Conservation (phyloP, 2,888 invertebrate species). For the Lobophora halterata region DNA sequence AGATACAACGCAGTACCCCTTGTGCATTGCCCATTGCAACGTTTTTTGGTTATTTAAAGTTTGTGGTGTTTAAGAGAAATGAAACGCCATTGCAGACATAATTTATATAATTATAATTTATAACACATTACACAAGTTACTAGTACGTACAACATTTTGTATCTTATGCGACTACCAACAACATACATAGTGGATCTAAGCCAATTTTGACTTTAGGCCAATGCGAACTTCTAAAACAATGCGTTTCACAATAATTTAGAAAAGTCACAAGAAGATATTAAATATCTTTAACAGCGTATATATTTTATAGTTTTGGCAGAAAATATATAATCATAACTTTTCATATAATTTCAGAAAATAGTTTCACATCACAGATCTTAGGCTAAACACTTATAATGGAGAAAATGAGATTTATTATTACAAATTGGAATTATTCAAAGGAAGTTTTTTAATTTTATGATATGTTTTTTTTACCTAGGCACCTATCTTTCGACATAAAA, state of each 20-base stretch:
- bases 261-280: slow-evolving; percentile 56
- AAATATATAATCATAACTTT: slow-evolving; percentile 51
- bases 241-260: slow-evolving; percentile 34
- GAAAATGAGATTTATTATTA: slow-evolving; percentile 36
- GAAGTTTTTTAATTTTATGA: slow-evolving; percentile 44
- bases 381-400: slow-evolving; percentile 44
- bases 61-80: too few species aligned
- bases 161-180: slow-evolving; percentile 44
- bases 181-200: slow-evolving; percentile 32
- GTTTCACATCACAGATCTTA: slow-evolving; percentile 58
- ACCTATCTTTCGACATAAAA: slow-evolving; percentile 47
- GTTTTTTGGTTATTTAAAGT: too few species aligned
- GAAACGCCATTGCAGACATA: slow-evolving; percentile 65
- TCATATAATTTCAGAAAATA: slow-evolving; percentile 62
- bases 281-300: slow-evolving; percentile 64
- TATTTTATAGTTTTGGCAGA: slow-evolving; percentile 48
- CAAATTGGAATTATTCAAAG: too few species aligned
- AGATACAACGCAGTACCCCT: too few species aligned
- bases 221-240: slow-evolving; percentile 30
- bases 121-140: slow-evolving; percentile 71
- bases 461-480: slow-evolving; percentile 66
- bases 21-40: too few species aligned
- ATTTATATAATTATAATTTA: slow-evolving; percentile 65
- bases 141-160: slow-evolving; percentile 51
- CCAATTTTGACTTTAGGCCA: slow-evolving; percentile 52